These are phyloP conservation scores for Drosophila arizonae DNA, from an alignment of 1,140 invertebrate species.

Conservation along the genomic window DNA sequence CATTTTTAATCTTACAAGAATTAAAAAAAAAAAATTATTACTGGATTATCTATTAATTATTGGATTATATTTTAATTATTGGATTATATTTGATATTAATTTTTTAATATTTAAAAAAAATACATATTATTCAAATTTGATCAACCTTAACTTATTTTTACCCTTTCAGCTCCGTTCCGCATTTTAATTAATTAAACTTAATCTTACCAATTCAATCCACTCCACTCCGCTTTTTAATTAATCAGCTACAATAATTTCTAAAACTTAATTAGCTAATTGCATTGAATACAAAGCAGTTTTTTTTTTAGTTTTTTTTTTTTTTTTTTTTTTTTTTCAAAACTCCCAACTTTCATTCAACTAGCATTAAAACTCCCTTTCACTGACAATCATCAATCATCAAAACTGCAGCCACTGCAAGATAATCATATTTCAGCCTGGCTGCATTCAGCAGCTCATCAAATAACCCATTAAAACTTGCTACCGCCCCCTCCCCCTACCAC, in stretches of 20 bases:
- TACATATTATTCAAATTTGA: too few relatives aligned
- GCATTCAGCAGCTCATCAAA: conserved; percentile 12
- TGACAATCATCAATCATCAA: conserved; percentile 6
- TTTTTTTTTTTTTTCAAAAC: not conserved
- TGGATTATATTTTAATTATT: too few relatives aligned
- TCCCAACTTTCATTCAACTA: not conserved
- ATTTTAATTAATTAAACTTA: not conserved
- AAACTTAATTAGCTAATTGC: conserved; percentile 3
- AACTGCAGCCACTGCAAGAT: not conserved
- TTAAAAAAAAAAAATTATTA: too few relatives aligned
- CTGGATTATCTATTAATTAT: too few relatives aligned
- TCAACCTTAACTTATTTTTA: not conserved
- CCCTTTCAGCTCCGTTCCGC: too few relatives aligned
- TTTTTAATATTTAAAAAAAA: too few relatives aligned
- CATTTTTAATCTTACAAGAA: too few relatives aligned
- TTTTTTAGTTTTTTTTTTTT: not conserved
- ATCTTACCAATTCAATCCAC: too few relatives aligned
- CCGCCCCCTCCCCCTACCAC: too few relatives aligned
- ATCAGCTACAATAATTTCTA: not conserved
- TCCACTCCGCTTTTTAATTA: not conserved
- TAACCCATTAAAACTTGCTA: conserved; percentile 23
- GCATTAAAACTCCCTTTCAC: not conserved
- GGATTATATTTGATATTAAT: too few relatives aligned
- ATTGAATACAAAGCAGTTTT: not conserved
- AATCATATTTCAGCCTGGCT: conserved; percentile 4